Conservation (phyloP, 2,113 vertebrate genomes). For the Trinectes maculatus region DNA sequence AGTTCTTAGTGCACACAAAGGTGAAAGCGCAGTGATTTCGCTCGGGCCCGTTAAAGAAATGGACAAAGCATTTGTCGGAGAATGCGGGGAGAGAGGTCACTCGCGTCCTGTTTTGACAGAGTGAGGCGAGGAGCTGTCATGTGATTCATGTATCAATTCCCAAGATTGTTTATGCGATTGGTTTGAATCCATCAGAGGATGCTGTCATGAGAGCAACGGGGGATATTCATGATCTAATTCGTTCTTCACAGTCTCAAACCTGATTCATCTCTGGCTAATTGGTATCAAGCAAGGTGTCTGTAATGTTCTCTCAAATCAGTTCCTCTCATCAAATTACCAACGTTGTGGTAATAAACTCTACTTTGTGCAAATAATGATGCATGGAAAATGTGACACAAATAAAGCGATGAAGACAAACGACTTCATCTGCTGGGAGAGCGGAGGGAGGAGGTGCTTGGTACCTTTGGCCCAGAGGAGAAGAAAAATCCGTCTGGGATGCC, state of each 20-base stretch:
- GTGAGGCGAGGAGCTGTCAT: conserved; percentile 18
- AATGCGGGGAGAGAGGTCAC: conserved; percentile 39
- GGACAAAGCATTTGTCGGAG: conserved; percentile 44
- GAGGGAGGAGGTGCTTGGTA: conserved; percentile 35
- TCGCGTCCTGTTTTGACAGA: conserved; percentile 27
- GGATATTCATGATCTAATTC: background rate
- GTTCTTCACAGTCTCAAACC: conserved; percentile 19
- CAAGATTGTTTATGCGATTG: conserved; percentile 16
- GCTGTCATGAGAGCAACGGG: background rate
- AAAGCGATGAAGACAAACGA: background rate
- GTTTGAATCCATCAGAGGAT: conserved; percentile 13
- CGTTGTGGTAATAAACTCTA: background rate
- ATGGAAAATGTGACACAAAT: conserved; percentile 7
- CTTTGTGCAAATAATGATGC: conserved; percentile 3
- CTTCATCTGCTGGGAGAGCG: conserved; percentile 36
- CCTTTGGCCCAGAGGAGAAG: conserved; percentile 44
- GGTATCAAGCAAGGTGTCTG: background rate
- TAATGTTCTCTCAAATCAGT: conserved; percentile 2
- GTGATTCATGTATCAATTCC: conserved; percentile 41
- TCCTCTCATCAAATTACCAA: background rate
- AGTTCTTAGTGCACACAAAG: conserved; percentile 35
- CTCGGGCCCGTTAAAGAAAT: conserved; percentile 29
- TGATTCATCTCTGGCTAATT: conserved; percentile 7
- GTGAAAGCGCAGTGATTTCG: conserved; percentile 32
- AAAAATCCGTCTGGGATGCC: conserved; percentile 39